Evolutionary conservation across 2,797 vertebrate species (phyloP).

Genomic region (Masticophis lateralis): DNA sequence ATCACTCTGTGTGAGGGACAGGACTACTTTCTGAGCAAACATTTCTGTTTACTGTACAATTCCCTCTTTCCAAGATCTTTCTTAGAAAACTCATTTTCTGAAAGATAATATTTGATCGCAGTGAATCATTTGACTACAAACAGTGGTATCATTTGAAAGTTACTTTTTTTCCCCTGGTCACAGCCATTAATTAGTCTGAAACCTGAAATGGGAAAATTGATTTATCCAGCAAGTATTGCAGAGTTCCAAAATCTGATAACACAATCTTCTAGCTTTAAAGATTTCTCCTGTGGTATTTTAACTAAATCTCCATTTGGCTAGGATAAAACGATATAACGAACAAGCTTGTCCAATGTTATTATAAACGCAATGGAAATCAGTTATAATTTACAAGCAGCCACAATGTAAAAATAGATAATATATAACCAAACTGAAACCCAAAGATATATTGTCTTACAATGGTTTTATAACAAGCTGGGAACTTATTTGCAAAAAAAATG

Average conservation of each 20-base stretch:
- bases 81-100: neutral
- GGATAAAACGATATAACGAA: neutral
- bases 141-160: neutral
- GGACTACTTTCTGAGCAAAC: neutral
- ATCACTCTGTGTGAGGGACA: neutral
- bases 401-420: neutral
- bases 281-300: accelerated
- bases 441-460: neutral
- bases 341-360: neutral
- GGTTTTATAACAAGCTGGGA: neutral
- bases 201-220: neutral
- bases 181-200: neutral
- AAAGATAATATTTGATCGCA: neutral
- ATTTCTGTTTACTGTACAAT: neutral
- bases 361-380: neutral
- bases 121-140: neutral
- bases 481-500: neutral
- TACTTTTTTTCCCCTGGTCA: neutral
- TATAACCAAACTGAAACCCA: neutral
- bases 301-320: accelerated
- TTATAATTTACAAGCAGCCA: neutral
- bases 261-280: neutral
- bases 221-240: neutral
- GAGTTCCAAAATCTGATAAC: accelerated
- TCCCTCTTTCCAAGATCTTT: neutral